phyloP scores from a whole-genome alignment of 2,888 invertebrate genomes.

The Gryllus longicercus region DNA sequence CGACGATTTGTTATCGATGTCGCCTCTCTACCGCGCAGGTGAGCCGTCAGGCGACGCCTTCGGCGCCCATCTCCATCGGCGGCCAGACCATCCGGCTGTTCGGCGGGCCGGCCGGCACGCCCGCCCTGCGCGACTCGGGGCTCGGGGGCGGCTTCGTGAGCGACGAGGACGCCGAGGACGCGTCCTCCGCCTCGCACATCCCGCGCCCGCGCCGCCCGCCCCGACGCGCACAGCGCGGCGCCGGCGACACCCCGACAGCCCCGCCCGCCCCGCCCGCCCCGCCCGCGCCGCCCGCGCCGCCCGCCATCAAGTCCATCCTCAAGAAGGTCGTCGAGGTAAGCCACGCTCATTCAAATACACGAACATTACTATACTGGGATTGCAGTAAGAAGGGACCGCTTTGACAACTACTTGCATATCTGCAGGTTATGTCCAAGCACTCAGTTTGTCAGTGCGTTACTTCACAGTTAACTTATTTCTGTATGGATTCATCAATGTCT shows the following conservation, averaged over 20 bases:
- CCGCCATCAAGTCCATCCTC: constrained; percentile 53
- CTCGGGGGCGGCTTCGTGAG: constrained; percentile 39
- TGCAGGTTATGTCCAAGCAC: no score
- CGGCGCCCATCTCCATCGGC: constrained; percentile 55
- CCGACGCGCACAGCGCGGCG: constrained; percentile 29
- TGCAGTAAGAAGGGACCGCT: no score
- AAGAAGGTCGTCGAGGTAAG: constrained; percentile 50
- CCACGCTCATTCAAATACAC: neutral
- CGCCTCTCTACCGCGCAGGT: no score
- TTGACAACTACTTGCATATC: no score
- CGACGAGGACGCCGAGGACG: constrained; percentile 22
- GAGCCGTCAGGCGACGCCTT: neutral
- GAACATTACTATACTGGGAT: no score
- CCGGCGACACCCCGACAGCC: constrained; percentile 35
- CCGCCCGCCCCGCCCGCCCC: constrained; percentile 42
- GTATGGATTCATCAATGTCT: no score
- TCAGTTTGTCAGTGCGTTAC: no score
- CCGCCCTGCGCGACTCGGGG: constrained; percentile 36
- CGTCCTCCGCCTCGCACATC: neutral
- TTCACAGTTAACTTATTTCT: no score
- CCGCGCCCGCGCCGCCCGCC: constrained; percentile 21
- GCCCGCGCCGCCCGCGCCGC: constrained; percentile 39
- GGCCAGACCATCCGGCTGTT: constrained; percentile 66
- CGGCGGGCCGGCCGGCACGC: constrained; percentile 5
- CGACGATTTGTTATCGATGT: no score